Conservation (phyloP, 2,888 invertebrate species). For the Agapostemon virescens region DNA sequence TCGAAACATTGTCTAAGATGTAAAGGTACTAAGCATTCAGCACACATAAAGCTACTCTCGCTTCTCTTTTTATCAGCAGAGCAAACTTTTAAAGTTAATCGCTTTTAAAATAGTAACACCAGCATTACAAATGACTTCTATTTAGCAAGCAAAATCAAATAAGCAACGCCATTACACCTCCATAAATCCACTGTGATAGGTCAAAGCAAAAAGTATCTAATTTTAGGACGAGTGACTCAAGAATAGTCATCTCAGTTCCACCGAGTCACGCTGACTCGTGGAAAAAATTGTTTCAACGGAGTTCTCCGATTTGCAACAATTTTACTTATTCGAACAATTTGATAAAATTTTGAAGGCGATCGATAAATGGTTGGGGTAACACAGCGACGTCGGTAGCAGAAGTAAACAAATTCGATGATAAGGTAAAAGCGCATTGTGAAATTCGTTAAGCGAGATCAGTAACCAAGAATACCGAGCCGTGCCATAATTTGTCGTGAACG, state of each 20-base stretch:
- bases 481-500: neutral
- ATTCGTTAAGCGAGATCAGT: neutral
- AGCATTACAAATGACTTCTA: neutral
- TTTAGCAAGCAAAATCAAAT: neutral
- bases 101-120: neutral
- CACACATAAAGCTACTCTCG: no score
- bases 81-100: no score
- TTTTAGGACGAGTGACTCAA: neutral
- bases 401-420: neutral
- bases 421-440: neutral
- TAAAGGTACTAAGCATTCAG: no score
- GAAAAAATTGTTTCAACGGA: neutral
- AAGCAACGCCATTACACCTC: neutral
- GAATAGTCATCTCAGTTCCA: neutral
- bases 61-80: no score
- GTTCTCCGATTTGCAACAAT: neutral
- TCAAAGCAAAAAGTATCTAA: neutral
- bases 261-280: neutral
- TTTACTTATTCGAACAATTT: neutral
- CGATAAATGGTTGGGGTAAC: neutral
- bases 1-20: no score
- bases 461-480: neutral
- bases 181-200: neutral
- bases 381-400: accelerated
- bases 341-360: neutral